Conservation (phyloP, 2,113 vertebrate species). For the Rhabdomys dilectus region DNA sequence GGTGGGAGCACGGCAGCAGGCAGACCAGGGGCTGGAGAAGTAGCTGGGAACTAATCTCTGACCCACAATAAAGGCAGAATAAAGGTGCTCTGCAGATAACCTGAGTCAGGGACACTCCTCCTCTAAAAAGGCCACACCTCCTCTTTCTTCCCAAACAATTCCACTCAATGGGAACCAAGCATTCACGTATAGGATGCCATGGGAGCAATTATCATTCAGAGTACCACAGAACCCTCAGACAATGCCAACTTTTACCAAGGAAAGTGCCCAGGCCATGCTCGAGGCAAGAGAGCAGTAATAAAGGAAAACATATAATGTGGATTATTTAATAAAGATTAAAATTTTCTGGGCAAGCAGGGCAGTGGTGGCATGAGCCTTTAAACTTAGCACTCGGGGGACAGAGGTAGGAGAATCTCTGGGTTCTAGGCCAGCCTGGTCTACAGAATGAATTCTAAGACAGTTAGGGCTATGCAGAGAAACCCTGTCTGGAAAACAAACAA, state of each 20-base stretch:
- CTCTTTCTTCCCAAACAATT: not conserved
- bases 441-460: not conserved
- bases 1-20: not conserved
- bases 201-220: not conserved
- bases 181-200: not conserved
- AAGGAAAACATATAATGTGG: not conserved
- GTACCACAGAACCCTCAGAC: too few species aligned
- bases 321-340: not conserved
- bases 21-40: not conserved
- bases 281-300: accelerated
- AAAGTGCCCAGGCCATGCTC: too few species aligned
- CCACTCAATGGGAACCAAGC: not conserved
- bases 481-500: not conserved
- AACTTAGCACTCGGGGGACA: not conserved
- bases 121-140: not conserved
- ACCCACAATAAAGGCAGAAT: not conserved
- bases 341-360: not conserved
- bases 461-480: not conserved
- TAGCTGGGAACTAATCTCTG: not conserved
- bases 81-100: not conserved
- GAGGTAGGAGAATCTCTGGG: not conserved
- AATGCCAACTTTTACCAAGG: not conserved
- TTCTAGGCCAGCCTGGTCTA: not conserved
- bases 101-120: not conserved
- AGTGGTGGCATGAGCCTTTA: not conserved